These are phyloP conservation scores for Cetoscarus ocellatus DNA, from an alignment of 2,797 vertebrate species.

Conservation along the genomic window DNA sequence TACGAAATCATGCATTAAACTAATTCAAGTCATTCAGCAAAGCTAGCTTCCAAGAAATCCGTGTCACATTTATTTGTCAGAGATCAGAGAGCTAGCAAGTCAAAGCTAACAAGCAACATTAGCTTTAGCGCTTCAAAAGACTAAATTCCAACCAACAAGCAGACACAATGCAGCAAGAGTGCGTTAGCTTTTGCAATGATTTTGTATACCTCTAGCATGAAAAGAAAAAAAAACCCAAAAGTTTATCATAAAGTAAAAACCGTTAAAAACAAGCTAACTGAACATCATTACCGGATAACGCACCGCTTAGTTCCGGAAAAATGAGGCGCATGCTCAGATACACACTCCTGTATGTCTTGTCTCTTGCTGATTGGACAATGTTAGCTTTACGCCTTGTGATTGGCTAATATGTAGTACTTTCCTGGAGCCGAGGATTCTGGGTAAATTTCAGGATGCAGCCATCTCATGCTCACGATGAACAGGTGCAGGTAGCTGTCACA, in stretches of 20 bases:
- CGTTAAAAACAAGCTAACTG: constrained; percentile 14
- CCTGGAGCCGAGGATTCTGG: constrained; percentile 35
- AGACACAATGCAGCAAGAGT: not conserved
- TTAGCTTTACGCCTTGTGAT: constrained; percentile 19
- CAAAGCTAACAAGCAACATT: constrained; percentile 28
- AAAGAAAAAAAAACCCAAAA: not conserved
- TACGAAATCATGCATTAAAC: not conserved
- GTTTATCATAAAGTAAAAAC: not conserved
- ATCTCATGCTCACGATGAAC: constrained; percentile 57
- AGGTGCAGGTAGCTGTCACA: constrained; percentile 3
- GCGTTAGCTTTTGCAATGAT: not conserved
- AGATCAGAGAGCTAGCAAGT: constrained; percentile 24
- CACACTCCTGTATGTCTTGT: constrained; percentile 10
- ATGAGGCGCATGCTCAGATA: constrained; percentile 35
- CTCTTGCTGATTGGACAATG: constrained; percentile 72
- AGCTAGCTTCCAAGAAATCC: too few relatives aligned
- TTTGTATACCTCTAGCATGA: not conserved
- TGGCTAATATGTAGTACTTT: constrained; percentile 36
- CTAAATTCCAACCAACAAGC: not conserved
- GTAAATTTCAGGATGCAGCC: constrained; percentile 53
- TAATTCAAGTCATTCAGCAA: too few relatives aligned
- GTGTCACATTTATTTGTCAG: not conserved
- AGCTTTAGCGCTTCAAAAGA: not conserved
- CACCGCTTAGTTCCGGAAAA: constrained; percentile 30
- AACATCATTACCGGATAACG: constrained; percentile 37